Evolutionary conservation across 2,888 invertebrate species (phyloP), one percentile per base, ranked within the genome.

Genomic region (Exocentrus adspersus): DNA sequence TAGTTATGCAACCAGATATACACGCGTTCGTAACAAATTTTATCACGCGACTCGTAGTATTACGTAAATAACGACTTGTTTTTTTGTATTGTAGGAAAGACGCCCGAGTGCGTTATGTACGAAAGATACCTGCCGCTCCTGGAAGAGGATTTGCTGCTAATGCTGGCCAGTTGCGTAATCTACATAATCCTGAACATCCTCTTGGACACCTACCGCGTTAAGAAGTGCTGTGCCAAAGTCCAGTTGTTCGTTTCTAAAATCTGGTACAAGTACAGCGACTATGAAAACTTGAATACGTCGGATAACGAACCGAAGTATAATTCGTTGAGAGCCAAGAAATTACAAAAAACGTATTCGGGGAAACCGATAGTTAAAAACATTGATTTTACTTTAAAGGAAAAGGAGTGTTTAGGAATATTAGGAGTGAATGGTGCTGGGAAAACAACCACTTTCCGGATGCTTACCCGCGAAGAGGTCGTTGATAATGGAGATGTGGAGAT

Each of bases 371-470:
- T 81, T 0, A 75, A 77, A 46, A 88, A 88, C 10, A 79, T 93
- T 56, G 88, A 86, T 75, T 90, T 94, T 77, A 87, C 88, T 0
- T 88, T 93, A 5, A 86, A 85, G 48, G 68, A 74, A 77, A 91
- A 92, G 1, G 92, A 93, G 81, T 94, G 94, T 76, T 92, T 94
- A 77, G 94, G 94, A 0, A 83, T 94, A 21, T 83, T 95, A 59
- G 94, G 94, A 0, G 90, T 92, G n/a, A 94, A 94, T 80, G 94
- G 94, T 9, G 94, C 94, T 0, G 94, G 94, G 5, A 94, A 94
- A 81, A 91, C 92, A 0, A 91, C 90, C 2, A 93, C 94, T 0
- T 96, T 96, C 81, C 89, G 90, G 79, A 92, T 94, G 90, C 83
- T 95, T 54, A 92, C 93, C 0, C 64, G 70, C 21, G 74, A 74